Conservation (phyloP, 2,113 vertebrate genomes). For the Lathamus discolor region DNA sequence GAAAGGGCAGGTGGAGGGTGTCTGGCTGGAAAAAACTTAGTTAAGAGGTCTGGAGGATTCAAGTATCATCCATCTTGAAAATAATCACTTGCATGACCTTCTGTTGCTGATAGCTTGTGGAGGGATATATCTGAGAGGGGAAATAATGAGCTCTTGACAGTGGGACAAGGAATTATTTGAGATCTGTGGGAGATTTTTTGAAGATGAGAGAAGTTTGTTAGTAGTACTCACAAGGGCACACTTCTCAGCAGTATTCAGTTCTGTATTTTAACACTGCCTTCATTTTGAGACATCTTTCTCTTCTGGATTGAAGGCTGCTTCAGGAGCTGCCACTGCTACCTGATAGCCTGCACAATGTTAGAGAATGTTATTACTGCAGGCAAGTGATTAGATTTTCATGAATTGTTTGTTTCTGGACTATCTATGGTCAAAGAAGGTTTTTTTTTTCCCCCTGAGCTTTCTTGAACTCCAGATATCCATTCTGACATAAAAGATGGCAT, state of each 20-base stretch:
- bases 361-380: not conserved
- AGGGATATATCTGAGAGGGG: not conserved
- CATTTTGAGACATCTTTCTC: not conserved
- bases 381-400: not conserved
- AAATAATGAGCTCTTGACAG: constrained; percentile 5
- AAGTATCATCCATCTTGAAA: not conserved
- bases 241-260: not conserved
- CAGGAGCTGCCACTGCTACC: not conserved
- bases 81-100: not conserved
- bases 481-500: not conserved
- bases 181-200: not conserved
- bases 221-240: not conserved
- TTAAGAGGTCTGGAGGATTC: not conserved
- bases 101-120: not conserved
- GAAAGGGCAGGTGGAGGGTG: not conserved
- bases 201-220: not conserved
- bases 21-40: not conserved
- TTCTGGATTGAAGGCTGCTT: not conserved
- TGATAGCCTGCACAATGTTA: not conserved
- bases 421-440: not conserved
- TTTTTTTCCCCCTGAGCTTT: not conserved
- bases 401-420: not conserved
- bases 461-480: not conserved
- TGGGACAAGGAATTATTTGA: not conserved
- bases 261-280: not conserved